Evolutionary conservation across 2,888 invertebrate genomes (phyloP).

Genomic region (Microdon myrmicae): DNA sequence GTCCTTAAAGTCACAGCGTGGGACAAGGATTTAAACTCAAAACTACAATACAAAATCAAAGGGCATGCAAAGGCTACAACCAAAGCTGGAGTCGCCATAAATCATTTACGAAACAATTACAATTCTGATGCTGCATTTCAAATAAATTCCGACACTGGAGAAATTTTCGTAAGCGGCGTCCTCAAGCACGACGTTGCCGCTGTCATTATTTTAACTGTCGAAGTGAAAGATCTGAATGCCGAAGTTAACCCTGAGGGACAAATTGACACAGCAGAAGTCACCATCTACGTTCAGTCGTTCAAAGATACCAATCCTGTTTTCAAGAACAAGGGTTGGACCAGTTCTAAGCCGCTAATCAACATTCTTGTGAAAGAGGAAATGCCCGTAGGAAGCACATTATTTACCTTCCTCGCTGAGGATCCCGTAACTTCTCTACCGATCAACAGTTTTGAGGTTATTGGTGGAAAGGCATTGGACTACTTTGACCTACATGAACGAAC

Average conservation of each 20-base stretch:
- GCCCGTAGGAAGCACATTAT: constrained; percentile 77
- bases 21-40: constrained; percentile 77
- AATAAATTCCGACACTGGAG: constrained; percentile 77
- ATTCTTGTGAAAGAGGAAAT: constrained; percentile 80
- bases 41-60: constrained; percentile 75
- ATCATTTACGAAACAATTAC: constrained; percentile 70
- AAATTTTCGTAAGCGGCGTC: constrained; percentile 74
- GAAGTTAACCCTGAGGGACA: constrained; percentile 74
- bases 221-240: constrained; percentile 78
- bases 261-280: constrained; percentile 75
- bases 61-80: constrained; percentile 78
- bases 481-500: constrained; percentile 73
- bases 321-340: constrained; percentile 78
- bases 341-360: constrained; percentile 74
- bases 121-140: constrained; percentile 76
- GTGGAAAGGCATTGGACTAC: constrained; percentile 69
- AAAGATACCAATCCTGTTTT: constrained; percentile 82
- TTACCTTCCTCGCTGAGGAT: constrained; percentile 77
- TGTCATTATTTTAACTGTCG: constrained; percentile 77
- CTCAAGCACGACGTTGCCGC: constrained; percentile 80
- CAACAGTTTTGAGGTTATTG: constrained; percentile 71
- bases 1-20: constrained; percentile 75
- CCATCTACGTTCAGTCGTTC: constrained; percentile 81
- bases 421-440: constrained; percentile 74
- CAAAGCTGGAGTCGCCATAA: constrained; percentile 78